Conservation (phyloP, 2,888 invertebrate genomes). For the Pedicia rivosa region DNA sequence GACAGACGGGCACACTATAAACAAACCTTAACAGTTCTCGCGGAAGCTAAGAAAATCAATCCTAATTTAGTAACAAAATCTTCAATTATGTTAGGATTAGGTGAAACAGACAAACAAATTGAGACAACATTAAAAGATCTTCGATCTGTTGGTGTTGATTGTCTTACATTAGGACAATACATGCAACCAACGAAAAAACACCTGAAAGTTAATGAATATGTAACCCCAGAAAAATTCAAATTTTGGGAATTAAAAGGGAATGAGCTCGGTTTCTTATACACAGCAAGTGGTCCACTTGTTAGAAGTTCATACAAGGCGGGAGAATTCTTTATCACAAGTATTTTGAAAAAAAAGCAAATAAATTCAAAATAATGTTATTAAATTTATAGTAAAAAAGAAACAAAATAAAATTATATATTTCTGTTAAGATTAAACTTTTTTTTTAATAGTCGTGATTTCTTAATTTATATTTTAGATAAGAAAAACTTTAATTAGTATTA, state of each 20-base stretch:
- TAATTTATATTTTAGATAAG: too few species aligned
- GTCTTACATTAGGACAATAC: slow-evolving; percentile 94
- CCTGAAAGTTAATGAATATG: slow-evolving; percentile 87
- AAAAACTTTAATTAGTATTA: too few species aligned
- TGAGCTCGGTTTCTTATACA: slow-evolving; percentile 84
- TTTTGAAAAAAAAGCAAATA: too few species aligned
- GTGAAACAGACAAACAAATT: slow-evolving; percentile 78
- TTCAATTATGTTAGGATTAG: slow-evolving; percentile 94
- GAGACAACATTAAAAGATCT: slow-evolving; percentile 77
- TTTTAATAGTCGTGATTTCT: too few species aligned
- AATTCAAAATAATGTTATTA: too few species aligned
- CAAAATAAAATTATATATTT: too few species aligned
- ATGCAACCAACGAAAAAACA: slow-evolving; percentile 99
- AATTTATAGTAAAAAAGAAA: too few species aligned
- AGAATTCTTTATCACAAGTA: slow-evolving; percentile 75
- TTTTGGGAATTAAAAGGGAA: slow-evolving; percentile 71
- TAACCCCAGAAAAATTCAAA: slow-evolving; percentile 85
- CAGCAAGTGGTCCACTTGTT: slow-evolving; percentile 94
- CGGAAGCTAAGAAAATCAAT: slow-evolving; percentile 64
- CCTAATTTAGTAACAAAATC: slow-evolving; percentile 86
- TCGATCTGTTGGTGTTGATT: slow-evolving; percentile 70
- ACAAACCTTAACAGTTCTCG: slow-evolving; percentile 73
- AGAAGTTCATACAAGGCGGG: slow-evolving; percentile 97
- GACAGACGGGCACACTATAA: slow-evolving; percentile 85
- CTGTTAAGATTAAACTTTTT: too few species aligned